Evolutionary conservation across 2,797 vertebrate genomes (phyloP), one percentile per base, ranked within the genome.

Genomic region (Sebastolobus altivelis): DNA sequence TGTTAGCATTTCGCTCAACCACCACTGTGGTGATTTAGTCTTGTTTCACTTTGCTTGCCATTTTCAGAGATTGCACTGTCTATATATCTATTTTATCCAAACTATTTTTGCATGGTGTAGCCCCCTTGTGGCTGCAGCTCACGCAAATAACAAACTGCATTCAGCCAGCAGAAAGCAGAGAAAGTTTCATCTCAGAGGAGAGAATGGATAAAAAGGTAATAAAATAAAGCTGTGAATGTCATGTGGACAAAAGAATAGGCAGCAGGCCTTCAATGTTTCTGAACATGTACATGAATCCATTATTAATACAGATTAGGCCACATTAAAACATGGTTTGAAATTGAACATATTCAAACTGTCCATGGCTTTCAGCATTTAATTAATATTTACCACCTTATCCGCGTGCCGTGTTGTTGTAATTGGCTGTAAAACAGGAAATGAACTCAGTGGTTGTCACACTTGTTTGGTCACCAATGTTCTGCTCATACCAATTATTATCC

Each of bases 401-500:
- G 18, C 43, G 20, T 1, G 1, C 12, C 33, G 27, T 37, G 14
- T 33, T 87, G 68, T 22, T 83, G 61, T 82, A 35, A 78, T 66
- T 85, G 82, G 49, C 77, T 63, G 10, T n/a, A 5, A 79, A 78
- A 61, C 59, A 84, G 80, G 75, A 90, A 83, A 78, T 87, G 2
- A 86, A 72, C 31, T 88, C 67, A 86, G 40, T 60, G 37, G 61
- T 37, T 69, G 31, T 69, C 33, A 20, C 29, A 33, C 22, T 52
- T 81, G 29, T 77, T 82, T 86, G 54, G 38, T 80, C 13, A 66
- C 37, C 52, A 70, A 52, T 62, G 38, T 67, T 68, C 71, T 20
- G 1, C 40, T 79, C 52, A 55, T 49, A 62, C 71, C 13, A 76
- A 37, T 80, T 70, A 59, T 56, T 40, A 25, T 73, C 29, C 38